Percentiles rank a stretch among this genome's conserved stretches.
Evolutionary conservation across 92 coral and sea anemone genomes (phyloP).

Genomic region (Chrysogorgia sp.): DNA sequence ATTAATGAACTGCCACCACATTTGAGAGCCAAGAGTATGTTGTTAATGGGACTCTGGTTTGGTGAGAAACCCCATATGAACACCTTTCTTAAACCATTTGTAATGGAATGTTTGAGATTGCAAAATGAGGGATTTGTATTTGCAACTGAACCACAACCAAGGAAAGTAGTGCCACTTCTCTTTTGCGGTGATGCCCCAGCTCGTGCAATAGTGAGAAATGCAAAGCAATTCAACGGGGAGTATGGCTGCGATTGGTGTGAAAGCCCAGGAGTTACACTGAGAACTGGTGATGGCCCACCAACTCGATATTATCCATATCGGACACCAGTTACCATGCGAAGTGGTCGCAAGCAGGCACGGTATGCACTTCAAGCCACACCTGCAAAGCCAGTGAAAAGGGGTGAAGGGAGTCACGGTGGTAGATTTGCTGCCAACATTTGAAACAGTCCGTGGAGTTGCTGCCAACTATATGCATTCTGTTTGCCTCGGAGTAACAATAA

Average conservation of each 20-base stretch:
- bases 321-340: background rate
- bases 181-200: too few relatives aligned
- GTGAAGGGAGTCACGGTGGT: conserved; percentile 10
- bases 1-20: background rate
- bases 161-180: background rate
- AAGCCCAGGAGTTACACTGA: too few relatives aligned
- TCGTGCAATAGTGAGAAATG: too few relatives aligned
- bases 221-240: too few relatives aligned
- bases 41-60: background rate
- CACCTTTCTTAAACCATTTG: background rate
- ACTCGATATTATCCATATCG: conserved; percentile 10
- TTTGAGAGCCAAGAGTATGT: background rate
- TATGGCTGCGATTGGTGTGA: too few relatives aligned
- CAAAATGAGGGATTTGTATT: background rate
- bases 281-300: too few relatives aligned
- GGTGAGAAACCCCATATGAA: background rate
- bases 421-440: too few relatives aligned
- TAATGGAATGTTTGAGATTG: background rate
- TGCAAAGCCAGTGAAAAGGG: background rate
- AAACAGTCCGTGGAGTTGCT: conserved; percentile 15
- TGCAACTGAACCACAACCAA: background rate
- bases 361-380: background rate
- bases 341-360: background rate
- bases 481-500: conserved; percentile 11
- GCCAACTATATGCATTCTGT: conserved; percentile 26